Evolutionary conservation across 2,113 vertebrate genomes (phyloP).

Genomic region (Taurulus bubalis): DNA sequence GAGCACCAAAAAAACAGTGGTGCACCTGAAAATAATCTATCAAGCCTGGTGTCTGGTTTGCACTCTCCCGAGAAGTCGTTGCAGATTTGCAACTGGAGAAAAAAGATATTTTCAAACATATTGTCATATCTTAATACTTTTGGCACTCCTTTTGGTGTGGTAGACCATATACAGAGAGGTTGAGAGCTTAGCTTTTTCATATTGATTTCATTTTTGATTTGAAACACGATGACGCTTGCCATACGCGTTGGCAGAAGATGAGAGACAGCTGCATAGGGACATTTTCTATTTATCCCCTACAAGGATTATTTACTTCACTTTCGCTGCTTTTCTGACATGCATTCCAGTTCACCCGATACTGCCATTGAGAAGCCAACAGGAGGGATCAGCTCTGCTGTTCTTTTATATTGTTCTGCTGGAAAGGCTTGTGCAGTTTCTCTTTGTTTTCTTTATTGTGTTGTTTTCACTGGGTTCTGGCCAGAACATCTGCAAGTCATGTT

Average conservation of each 20-base stretch:
- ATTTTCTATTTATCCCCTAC: constrained; percentile 41
- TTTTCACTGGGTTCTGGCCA: neutral
- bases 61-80: constrained; percentile 4
- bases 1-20: constrained; percentile 25
- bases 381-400: constrained; percentile 19
- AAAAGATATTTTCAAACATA: constrained; percentile 5
- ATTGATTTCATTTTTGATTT: constrained; percentile 6
- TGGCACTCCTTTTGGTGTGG: neutral
- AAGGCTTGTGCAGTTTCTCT: neutral
- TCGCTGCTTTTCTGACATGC: constrained; percentile 48
- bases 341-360: constrained; percentile 49
- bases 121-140: neutral
- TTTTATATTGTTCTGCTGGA: constrained; percentile 31
- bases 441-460: constrained; percentile 6
- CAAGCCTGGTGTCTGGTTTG: constrained; percentile 33
- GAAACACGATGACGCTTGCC: constrained; percentile 11
- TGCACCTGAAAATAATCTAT: constrained; percentile 58
- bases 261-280: constrained; percentile 54
- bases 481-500: constrained; percentile 32
- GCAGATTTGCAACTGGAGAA: constrained; percentile 12
- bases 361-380: constrained; percentile 41
- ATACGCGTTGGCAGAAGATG: constrained; percentile 56
- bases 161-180: neutral
- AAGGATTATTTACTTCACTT: constrained; percentile 65
- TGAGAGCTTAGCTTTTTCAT: neutral